These are phyloP conservation scores for Podilymbus podiceps DNA, from an alignment of 2,113 vertebrate genomes.

Conservation along the genomic window DNA sequence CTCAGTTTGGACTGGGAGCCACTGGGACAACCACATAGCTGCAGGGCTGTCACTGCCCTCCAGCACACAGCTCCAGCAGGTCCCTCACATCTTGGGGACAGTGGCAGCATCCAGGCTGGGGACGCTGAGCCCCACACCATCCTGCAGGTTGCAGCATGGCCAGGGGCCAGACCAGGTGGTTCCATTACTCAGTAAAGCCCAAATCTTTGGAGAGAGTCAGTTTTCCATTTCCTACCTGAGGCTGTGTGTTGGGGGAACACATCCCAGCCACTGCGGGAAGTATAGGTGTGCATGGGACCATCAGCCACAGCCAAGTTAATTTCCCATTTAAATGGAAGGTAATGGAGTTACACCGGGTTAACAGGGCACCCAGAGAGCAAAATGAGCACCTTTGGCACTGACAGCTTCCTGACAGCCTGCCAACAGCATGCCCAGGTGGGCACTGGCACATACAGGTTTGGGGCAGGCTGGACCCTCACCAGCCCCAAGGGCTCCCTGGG, in stretches of 20 bases:
- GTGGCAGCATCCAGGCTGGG: fast-evolving
- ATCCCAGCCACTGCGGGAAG: neutral
- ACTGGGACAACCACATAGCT: neutral
- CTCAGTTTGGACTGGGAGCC: neutral
- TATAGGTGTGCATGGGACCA: neutral
- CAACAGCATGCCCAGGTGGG: neutral
- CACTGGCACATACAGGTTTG: neutral
- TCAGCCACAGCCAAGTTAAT: neutral
- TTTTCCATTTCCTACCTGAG: neutral
- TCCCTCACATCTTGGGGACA: neutral
- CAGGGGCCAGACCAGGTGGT: neutral
- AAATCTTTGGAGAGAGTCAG: fast-evolving
- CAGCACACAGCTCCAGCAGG: neutral
- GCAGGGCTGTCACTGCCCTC: neutral
- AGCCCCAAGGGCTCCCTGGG: neutral
- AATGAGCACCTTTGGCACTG: neutral
- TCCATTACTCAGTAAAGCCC: neutral
- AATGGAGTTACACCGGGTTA: neutral
- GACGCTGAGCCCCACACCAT: neutral
- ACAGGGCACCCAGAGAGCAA: neutral
- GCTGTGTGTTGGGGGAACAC: fast-evolving
- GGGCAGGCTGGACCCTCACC: neutral
- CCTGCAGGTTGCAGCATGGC: neutral
- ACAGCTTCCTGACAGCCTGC: neutral
- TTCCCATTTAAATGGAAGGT: neutral